Evolutionary conservation across 2,113 vertebrate genomes (phyloP), one percentile per base, ranked within the genome.

Genomic region (Anthoscopus minutus): DNA sequence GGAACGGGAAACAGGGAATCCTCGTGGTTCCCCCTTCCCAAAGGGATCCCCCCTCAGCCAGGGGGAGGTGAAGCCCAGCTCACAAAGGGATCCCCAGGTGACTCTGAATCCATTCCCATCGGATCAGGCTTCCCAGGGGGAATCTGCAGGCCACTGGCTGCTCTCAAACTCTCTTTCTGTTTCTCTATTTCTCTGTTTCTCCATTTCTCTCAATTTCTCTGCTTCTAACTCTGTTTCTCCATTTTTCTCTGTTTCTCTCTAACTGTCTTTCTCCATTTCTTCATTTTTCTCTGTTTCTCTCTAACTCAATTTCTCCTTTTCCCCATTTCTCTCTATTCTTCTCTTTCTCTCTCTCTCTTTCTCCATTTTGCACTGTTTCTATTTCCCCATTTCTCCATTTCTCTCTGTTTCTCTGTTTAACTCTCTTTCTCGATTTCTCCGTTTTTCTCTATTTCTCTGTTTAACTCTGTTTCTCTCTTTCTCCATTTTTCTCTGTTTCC

Each of bases 101-200:
- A 11, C 45, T 31, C 37, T 0, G 0, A 3, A 7, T n/a, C 33
- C 8, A 0, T 35, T 74, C 47, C 73, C 31, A 14, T 3, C 4
- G 38, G 15, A 53, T 30, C 67, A 21, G 57, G 7, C 51, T 58
- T 42, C 38, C 64, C 20, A n/a, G n/a, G 7, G 4, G 35, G 27
- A 17, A 11, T 24, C 31, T 6, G 56, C 50, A 21, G 64, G 60
- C 45, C 3, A 0, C 8, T 27, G n/a, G 22, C 60, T 65, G 38
- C 18, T n/a, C n/a, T n/a, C n/a, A n/a, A n/a, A n/a, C n/a, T n/a
- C n/a, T n/a, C n/a, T n/a, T n/a, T 25, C 42, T n/a, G 30, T 12
- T 11, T 33, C 56, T 25, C 21, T 24, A 11, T 21, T 54, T 20
- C 53, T 25, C 42, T n/a, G 30, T 12, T 11, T 33, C 56, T 25